Evolutionary conservation across 2,113 vertebrate species (phyloP), one percentile per base, ranked within the genome.

Genomic region (Vulpes ferrilata): DNA sequence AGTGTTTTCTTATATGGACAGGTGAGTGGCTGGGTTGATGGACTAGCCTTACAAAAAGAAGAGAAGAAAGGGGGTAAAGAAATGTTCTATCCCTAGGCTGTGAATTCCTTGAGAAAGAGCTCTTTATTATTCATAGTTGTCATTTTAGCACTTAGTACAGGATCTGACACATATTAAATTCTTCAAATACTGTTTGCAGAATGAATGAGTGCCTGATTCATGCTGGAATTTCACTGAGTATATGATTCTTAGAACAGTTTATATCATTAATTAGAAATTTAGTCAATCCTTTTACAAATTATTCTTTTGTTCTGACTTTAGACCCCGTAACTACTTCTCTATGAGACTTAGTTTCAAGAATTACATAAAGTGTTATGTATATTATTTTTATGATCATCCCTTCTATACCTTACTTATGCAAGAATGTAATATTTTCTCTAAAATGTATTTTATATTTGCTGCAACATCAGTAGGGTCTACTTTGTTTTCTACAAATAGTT

Each of bases 191-290:
- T 91, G 51, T 90, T 84, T 93, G 7, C 7, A 57, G 85, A 94
- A 86, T 94, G 59, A 96, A 82, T 83, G 27, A 97, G 25, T 60
- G 12, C 3, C 59, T 93, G 19, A 87, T 96, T 94, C 73, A 92
- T 83, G 51, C 65, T 90, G 16, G 13, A 92, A 93, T 90, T 96
- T 94, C 64, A 16, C 23, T 88, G 15, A 85, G 23, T 51, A 84
- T 35, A n/a, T 93, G 92, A 90, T 73, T 94, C 62, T 96, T 88
- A 86, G 22, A 85, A 91, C 20, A 88, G 5, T 83, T 59, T 90
- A 22, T 81, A 93, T 73, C 23, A 73, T 79, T 90, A 97, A 67
- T 88, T 95, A 95, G 76, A 93, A 97, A 93, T 17, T 59, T 43
- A 92, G 53, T 60, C 51, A 85, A 51, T 73, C 35, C 51, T 95